Conservation (phyloP, 2,113 vertebrate species). For the Psittacula cyanocephala region DNA sequence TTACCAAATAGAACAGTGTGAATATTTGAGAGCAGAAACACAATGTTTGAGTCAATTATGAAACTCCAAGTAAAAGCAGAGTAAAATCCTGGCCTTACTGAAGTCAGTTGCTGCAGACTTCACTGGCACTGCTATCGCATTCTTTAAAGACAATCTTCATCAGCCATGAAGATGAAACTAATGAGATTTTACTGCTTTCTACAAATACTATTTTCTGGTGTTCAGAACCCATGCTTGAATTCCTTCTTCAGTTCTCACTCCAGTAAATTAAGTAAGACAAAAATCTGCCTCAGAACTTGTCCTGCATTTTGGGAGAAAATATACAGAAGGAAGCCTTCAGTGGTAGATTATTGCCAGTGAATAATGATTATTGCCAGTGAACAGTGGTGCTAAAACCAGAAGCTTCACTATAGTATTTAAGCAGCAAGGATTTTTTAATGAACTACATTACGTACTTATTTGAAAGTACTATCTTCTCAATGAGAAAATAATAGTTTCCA, state of each 20-base stretch:
- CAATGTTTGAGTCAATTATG: background rate
- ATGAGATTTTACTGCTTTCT: background rate
- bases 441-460: background rate
- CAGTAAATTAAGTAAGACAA: background rate
- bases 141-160: background rate
- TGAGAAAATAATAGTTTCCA: background rate
- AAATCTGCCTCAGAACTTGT: background rate
- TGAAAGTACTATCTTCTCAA: background rate
- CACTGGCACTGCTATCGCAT: background rate
- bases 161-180: background rate
- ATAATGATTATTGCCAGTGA: background rate
- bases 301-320: background rate
- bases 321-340: background rate
- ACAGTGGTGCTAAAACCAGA: background rate
- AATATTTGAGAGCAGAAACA: background rate
- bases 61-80: background rate
- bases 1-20: constrained; percentile 18
- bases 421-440: background rate
- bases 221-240: background rate
- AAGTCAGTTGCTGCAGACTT: background rate
- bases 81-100: background rate
- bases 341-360: background rate
- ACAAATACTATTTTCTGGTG: background rate
- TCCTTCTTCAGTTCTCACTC: background rate
- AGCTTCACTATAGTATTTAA: background rate